Evolutionary conservation across 2,888 invertebrate genomes (phyloP), one percentile per base, ranked within the genome.

Genomic region (Mesopsocus fuscifrons): DNA sequence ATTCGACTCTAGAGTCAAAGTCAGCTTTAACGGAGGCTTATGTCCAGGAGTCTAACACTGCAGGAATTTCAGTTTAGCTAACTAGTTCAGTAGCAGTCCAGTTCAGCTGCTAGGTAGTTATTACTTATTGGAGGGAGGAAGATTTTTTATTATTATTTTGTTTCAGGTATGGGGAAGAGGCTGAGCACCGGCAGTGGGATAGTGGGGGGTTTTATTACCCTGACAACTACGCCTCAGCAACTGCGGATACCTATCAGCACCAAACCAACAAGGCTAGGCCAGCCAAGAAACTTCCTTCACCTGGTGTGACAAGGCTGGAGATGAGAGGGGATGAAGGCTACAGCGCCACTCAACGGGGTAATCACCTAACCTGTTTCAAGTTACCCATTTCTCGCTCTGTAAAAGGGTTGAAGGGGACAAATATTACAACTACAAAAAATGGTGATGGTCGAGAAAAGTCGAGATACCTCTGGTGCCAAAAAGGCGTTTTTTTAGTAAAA

Each of bases 151-250:
- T 33, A 33, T 33, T 4, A 5, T 11, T 15, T 21, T 34, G 31
- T 48, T 48, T 26, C 48, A 64, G 70, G 46, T 70, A 70, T 53
- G 71, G 68, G 34, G 66, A 68, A 53, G 69, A 71, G 47, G 77
- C 78, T 46, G 77, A 77, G 55, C 72, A 77, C 51, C 64, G 75
- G 8, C 77, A 77, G 53, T 80, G 78, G 78, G 78, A 78, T 53
- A 73, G 74, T 34, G 77, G 77, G 54, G 77, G 78, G 59, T 68
- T 60, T 47, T 60, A 57, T 43, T 48, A 49, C 18, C 48, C 49
- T 13, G 52, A 52, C 34, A 48, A 60, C 49, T 66, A 62, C 54
- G 59, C 62, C 59, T 57, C 51, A 15, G 44, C 46, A 15, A 44
- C 34, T 21, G 41, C 46, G 23, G 44, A 41, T 45, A 46, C 41